Evolutionary conservation across 2,888 invertebrate species (phyloP).

Genomic region (Aspidiotus destructor): DNA sequence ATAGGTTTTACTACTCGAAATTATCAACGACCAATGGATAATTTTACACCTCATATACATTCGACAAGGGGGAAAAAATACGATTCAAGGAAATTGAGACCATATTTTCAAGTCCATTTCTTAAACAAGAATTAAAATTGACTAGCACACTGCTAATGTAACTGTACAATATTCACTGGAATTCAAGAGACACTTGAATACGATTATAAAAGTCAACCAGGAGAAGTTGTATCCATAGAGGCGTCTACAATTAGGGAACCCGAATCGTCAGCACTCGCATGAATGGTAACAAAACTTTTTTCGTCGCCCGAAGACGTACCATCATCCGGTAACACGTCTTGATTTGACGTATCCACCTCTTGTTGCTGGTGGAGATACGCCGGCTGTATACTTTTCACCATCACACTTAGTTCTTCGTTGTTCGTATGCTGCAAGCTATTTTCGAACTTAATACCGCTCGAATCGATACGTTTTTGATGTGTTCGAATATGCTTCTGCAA

Average conservation of each 20-base stretch:
- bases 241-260: constrained; percentile 15
- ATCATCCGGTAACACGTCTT: constrained; percentile 8
- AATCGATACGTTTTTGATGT: constrained; percentile 53
- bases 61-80: no score
- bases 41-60: no score
- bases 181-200: no score
- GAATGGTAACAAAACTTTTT: constrained; percentile 25
- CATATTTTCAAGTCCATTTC: no score
- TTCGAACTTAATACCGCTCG: constrained; percentile 15
- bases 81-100: no score
- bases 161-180: no score
- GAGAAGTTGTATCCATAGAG: constrained; percentile 14
- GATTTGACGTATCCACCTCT: constrained; percentile 11
- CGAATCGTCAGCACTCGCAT: constrained; percentile 14
- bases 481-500: constrained; percentile 83
- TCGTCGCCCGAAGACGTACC: constrained; percentile 21
- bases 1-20: no score
- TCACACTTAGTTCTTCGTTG: constrained; percentile 5
- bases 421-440: constrained; percentile 1
- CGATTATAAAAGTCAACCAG: constrained; percentile 8
- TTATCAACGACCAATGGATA: no score
- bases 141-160: no score
- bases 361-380: neutral
- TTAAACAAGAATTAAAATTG: no score
- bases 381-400: constrained; percentile 18